phyloP scores from a whole-genome alignment of 2,113 vertebrate species.

The Thunnus maccoyii region DNA sequence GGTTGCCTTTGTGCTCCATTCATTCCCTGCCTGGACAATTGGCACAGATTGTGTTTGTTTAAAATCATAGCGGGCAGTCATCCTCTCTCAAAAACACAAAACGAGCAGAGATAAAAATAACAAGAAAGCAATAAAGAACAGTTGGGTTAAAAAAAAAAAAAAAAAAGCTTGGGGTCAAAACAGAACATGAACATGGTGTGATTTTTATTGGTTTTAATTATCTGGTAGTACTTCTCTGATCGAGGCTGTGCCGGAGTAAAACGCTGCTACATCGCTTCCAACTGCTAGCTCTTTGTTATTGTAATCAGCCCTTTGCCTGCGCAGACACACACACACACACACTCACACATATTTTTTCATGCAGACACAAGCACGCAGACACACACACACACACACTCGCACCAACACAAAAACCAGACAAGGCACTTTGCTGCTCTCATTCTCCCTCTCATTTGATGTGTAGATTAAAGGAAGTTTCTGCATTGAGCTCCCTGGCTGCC shows the following conservation, averaged over 20 bases:
- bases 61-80: constrained; percentile 4
- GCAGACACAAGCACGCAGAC: constrained; percentile 45
- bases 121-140: not conserved
- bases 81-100: not conserved
- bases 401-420: constrained; percentile 45
- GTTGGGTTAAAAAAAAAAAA: not conserved
- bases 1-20: constrained; percentile 21
- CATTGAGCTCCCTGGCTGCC: constrained; percentile 55
- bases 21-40: not conserved
- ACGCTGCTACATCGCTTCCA: constrained; percentile 51
- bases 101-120: constrained; percentile 5
- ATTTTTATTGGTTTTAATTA: constrained; percentile 66
- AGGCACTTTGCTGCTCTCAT: constrained; percentile 64
- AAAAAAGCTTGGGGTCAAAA: constrained; percentile 16
- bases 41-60: constrained; percentile 29
- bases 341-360: constrained; percentile 30
- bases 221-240: constrained; percentile 47
- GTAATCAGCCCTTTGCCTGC: constrained; percentile 63
- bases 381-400: constrained; percentile 8
- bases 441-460: constrained; percentile 77
- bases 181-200: constrained; percentile 33
- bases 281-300: constrained; percentile 69
- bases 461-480: constrained; percentile 75
- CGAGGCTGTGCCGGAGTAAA: constrained; percentile 40
- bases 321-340: constrained; percentile 6